Conservation (phyloP, 2,797 vertebrate species). For the Syndactyla subalaris region DNA sequence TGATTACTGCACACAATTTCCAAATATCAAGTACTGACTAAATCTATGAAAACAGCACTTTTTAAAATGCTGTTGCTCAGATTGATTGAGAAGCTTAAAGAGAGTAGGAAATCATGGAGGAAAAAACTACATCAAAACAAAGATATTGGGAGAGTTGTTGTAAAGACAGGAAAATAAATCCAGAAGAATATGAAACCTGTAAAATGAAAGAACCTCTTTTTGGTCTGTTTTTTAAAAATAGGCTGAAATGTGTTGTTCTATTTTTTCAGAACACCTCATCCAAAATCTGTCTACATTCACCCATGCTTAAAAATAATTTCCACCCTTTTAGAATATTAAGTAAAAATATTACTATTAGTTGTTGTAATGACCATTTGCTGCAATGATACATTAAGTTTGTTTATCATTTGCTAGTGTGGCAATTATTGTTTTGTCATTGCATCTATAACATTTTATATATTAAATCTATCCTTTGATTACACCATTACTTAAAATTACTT, state of each 20-base stretch:
- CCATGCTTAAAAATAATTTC: neutral
- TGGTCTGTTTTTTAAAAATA: neutral
- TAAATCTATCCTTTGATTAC: neutral
- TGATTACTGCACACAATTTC: neutral
- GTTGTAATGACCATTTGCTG: neutral
- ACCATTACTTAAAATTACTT: neutral
- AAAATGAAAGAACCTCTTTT: neutral
- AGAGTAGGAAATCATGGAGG: neutral
- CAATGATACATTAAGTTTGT: neutral
- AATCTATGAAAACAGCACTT: neutral
- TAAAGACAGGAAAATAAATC: neutral
- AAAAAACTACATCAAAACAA: neutral
- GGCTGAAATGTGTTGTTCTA: neutral
- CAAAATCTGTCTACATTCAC: neutral
- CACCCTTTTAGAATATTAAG: neutral
- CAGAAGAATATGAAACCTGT: neutral
- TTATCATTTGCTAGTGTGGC: neutral
- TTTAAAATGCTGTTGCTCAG: neutral
- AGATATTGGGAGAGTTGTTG: neutral
- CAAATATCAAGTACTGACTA: neutral
- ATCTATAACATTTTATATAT: neutral
- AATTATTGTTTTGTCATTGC: rapidly evolving
- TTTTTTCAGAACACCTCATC: neutral
- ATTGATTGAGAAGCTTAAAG: neutral
- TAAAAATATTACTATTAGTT: neutral